phyloP scores from a whole-genome alignment of 1,140 invertebrate genomes.

The Drosophila saltans region DNA sequence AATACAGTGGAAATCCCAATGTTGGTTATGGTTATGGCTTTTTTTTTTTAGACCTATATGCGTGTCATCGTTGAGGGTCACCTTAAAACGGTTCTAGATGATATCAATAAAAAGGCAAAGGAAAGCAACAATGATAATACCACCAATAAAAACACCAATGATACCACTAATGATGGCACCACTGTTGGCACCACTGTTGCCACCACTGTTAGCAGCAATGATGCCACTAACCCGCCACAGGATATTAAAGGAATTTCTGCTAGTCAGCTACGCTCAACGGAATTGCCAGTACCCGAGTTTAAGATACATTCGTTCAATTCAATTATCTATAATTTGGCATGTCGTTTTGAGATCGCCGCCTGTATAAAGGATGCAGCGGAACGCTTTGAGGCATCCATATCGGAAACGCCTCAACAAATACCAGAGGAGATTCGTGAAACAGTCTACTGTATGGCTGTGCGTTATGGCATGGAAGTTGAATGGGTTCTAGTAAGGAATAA shows the following conservation, averaged over 20 bases:
- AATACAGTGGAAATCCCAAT: no score
- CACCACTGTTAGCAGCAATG: no score
- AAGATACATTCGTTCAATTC: background rate
- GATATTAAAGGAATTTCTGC: no score
- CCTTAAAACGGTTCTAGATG: background rate
- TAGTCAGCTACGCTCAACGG: background rate
- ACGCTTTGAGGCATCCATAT: conserved; percentile 85
- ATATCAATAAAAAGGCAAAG: no score
- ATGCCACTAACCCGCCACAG: no score
- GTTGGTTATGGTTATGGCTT: background rate
- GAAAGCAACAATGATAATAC: no score
- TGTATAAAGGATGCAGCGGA: conserved; percentile 85
- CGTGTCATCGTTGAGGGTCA: background rate
- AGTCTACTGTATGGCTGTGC: conserved; percentile 91
- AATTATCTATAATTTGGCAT: conserved; percentile 83
- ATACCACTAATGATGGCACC: no score
- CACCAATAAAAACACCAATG: no score
- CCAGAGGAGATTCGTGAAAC: conserved; percentile 88
- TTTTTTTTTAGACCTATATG: background rate
- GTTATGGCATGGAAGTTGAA: conserved; percentile 87
- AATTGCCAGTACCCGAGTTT: background rate
- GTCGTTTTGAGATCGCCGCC: conserved; percentile 85
- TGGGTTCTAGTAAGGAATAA: conserved; percentile 91
- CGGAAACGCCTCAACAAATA: conserved; percentile 83
- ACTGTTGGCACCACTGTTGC: background rate